Percentiles rank a stretch among this genome's conserved stretches.
Evolutionary conservation across 2,113 vertebrate genomes (phyloP).

Genomic region (Indicator indicator): DNA sequence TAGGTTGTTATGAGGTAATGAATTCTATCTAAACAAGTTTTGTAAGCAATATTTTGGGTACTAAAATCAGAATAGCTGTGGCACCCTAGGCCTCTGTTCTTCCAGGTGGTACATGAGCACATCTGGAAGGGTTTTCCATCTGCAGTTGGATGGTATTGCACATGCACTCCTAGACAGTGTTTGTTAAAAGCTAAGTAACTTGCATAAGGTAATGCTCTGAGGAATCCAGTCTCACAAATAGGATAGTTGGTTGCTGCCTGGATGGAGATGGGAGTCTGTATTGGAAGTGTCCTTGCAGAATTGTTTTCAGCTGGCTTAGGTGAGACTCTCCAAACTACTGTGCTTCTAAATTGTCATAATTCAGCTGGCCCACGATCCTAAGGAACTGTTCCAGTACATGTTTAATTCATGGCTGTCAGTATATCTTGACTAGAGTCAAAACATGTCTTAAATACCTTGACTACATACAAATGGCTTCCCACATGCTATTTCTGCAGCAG

Average conservation of each 20-base stretch:
- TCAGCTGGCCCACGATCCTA: background rate
- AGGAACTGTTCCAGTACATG: background rate
- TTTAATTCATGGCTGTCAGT: background rate
- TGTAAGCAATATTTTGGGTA: background rate
- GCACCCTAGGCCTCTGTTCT: background rate
- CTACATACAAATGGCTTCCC: background rate
- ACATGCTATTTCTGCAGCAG: background rate
- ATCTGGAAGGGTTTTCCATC: background rate
- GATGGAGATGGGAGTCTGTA: background rate
- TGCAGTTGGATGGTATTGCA: rapidly evolving
- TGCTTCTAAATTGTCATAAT: background rate
- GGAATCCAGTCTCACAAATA: background rate
- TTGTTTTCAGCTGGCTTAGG: background rate
- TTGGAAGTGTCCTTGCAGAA: background rate
- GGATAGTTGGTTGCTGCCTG: background rate
- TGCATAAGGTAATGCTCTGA: background rate
- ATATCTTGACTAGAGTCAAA: background rate
- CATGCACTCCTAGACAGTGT: background rate
- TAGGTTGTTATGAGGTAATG: background rate
- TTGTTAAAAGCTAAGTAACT: background rate
- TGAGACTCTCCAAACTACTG: background rate
- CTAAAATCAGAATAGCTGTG: background rate
- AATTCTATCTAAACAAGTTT: background rate
- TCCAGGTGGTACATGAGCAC: background rate
- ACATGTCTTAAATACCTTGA: background rate